Evolutionary conservation across 2,888 invertebrate species (phyloP).

Genomic region (Hydrotaea cyrtoneurina): DNA sequence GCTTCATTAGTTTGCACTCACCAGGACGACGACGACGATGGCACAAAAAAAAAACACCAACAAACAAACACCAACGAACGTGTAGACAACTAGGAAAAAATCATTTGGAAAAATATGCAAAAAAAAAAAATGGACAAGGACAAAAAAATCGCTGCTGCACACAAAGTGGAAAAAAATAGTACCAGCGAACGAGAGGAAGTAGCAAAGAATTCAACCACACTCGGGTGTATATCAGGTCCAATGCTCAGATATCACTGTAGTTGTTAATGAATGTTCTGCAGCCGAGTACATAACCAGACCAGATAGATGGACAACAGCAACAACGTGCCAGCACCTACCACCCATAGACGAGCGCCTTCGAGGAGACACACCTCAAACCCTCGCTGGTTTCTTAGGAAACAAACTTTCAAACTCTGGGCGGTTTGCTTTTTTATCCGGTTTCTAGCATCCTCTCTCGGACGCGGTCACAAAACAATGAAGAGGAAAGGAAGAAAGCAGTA

Average conservation of each 20-base stretch:
- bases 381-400: conserved; percentile 14
- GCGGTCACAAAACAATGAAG: not conserved
- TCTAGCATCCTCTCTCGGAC: too few species aligned
- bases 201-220: not conserved
- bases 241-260: conserved; percentile 60
- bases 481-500: not conserved
- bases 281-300: conserved; percentile 50
- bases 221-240: not conserved
- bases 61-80: conserved; percentile 2
- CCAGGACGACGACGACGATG: not conserved
- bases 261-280: conserved; percentile 62
- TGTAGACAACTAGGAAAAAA: conserved; percentile 33
- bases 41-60: not conserved
- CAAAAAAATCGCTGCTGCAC: conserved; percentile 50
- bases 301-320: conserved; percentile 1
- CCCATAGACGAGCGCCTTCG: not conserved
- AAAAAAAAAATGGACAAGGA: conserved; percentile 36
- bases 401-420: not conserved
- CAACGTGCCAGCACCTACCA: not conserved
- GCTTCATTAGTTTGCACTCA: conserved; percentile 62
- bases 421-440: not conserved
- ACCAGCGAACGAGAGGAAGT: conserved; percentile 32
- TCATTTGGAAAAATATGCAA: conserved; percentile 38
- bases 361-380: not conserved
- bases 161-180: conserved; percentile 34